Evolutionary conservation across 1,140 invertebrate genomes (phyloP), one percentile per base, ranked within the genome.

Genomic region (Diabrotica undecimpunctata): DNA sequence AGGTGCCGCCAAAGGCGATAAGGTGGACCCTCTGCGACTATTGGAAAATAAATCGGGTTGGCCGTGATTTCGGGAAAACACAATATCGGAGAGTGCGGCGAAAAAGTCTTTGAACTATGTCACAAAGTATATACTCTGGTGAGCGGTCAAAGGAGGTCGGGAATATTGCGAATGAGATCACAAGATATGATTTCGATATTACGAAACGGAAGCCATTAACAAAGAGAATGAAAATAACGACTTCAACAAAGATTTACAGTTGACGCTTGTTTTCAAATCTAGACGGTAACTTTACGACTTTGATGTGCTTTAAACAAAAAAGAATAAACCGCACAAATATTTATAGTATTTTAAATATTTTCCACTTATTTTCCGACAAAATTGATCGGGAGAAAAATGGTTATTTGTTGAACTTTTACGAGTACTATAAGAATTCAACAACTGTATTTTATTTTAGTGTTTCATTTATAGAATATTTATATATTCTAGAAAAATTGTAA

Each of bases 151-250:
- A 68, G 63, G 55, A 66, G 70, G 25, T 56, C 62, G 57, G 25
- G 65, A 66, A 70, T 71, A 73, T 72, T 71, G 70, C 59, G 68
- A 67, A 52, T 38, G 37, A 67, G 69, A 71, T 70, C 71, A 66
- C 46, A 62, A 64, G 72, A 74, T 72, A 72, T 74, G 72, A 74
- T 72, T 72, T 68, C 69, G 69, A 71, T 72, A 70, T 70, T 69
- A 68, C 69, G 69, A 70, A 70, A 70, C 71, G 70, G 72, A 74
- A 74, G 65, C 72, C 66, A 74, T 72, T 74, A 74, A 66, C 67
- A 66, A 71, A 72, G 67, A 67, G 66, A 52, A 66, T 50, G 55
- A 13, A 63, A 56, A 70, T 70, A 70, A 70, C 66, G 65, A 70
- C 65, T 57, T 66, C 64, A 63, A 61, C 66, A 65, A 61, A 61